Conservation (phyloP, 2,888 invertebrate species). For the Leptura quadrifasciata region DNA sequence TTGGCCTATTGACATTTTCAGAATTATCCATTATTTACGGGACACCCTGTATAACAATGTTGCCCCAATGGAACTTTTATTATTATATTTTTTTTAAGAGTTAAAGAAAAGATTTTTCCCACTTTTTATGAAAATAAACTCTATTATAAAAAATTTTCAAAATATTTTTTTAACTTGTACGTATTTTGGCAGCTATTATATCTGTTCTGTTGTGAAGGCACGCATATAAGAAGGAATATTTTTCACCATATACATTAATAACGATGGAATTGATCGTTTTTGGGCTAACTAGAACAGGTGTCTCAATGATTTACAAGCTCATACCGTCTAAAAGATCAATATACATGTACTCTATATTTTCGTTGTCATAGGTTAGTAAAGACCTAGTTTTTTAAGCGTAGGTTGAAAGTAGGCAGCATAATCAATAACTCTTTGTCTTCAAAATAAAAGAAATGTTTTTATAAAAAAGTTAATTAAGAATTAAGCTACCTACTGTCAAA, state of each 20-base stretch:
- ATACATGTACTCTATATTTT: neutral
- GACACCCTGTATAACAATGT: too few relatives aligned
- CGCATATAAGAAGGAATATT: neutral
- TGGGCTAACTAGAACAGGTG: neutral
- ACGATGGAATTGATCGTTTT: neutral
- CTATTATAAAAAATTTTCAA: too few relatives aligned
- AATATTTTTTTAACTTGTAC: too few relatives aligned
- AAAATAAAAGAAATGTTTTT: neutral
- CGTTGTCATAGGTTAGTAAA: slow-evolving; percentile 16
- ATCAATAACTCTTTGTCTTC: neutral
- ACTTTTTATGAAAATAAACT: too few relatives aligned
- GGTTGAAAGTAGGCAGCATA: neutral
- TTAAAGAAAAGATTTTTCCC: too few relatives aligned
- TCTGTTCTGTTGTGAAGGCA: neutral
- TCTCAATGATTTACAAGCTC: neutral
- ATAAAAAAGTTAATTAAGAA: too few relatives aligned
- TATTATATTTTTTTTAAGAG: too few relatives aligned
- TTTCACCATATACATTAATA: neutral
- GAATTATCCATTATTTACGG: too few relatives aligned
- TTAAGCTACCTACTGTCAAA: too few relatives aligned
- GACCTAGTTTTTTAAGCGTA: slow-evolving; percentile 19
- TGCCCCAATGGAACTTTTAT: too few relatives aligned
- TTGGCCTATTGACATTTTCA: too few relatives aligned
- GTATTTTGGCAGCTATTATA: too few relatives aligned
- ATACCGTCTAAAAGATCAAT: neutral